A percentile compares a stretch with the other conserved stretches of the same genome.
phyloP scores from a whole-genome alignment of 1,140 invertebrate genomes.

The Aphelenchoides fujianensis region DNA sequence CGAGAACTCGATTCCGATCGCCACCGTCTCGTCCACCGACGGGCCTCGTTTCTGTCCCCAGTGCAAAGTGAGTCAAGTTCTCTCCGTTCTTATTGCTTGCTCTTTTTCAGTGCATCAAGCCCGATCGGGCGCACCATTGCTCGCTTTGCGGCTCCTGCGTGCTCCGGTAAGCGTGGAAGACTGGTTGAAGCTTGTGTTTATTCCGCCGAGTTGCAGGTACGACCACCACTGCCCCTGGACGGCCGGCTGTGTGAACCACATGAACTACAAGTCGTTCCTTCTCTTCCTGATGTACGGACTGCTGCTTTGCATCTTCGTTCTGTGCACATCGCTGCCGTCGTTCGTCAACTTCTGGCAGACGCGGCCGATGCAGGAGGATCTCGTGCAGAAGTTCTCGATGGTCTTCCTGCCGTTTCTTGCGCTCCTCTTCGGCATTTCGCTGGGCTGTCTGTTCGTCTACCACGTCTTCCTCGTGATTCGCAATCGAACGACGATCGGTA shows the following conservation, averaged over 20 bases:
- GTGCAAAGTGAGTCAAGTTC: too few relatives aligned
- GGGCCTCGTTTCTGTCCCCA: too few relatives aligned
- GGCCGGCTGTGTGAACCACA: constrained; percentile 56
- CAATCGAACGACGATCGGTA: constrained; percentile 42
- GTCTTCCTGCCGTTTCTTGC: constrained; percentile 41
- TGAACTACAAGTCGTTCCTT: constrained; percentile 60
- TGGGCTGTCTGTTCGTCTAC: constrained; percentile 44
- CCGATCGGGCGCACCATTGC: constrained; percentile 59
- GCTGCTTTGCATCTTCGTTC: constrained; percentile 38
- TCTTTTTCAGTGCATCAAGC: constrained; percentile 54
- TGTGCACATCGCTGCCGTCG: constrained; percentile 41
- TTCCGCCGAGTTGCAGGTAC: constrained; percentile 18
- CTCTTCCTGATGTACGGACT: constrained; percentile 58
- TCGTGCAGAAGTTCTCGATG: constrained; percentile 33
- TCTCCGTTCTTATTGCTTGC: too few relatives aligned
- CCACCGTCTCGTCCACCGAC: neutral
- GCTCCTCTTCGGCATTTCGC: constrained; percentile 40
- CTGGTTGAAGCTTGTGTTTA: constrained; percentile 40
- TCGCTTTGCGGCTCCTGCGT: constrained; percentile 53
- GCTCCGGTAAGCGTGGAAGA: constrained; percentile 33
- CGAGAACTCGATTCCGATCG: neutral
- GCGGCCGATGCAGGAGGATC: neutral
- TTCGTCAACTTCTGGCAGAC: constrained; percentile 37
- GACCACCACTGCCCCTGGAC: constrained; percentile 60
- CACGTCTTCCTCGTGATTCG: constrained; percentile 38